Evolutionary conservation across 2,113 vertebrate genomes (phyloP).

Genomic region (Sceloporus tristichus): DNA sequence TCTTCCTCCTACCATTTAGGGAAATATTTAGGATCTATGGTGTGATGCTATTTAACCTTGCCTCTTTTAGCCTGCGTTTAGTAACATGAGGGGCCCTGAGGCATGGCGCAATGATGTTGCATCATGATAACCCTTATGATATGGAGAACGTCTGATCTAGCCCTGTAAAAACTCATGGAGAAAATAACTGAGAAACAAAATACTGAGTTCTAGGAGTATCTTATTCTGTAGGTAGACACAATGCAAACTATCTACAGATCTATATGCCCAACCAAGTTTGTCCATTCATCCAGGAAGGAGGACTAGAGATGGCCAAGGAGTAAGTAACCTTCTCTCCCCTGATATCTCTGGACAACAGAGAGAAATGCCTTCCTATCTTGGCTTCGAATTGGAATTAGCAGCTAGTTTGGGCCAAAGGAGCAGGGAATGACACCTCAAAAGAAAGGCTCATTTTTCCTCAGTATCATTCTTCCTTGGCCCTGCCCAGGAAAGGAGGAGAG

Average conservation of each 20-base stretch:
- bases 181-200: slow-evolving; percentile 50
- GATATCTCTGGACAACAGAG: background rate
- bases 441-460: slow-evolving; percentile 66
- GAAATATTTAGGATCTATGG: background rate
- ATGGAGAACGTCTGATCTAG: background rate
- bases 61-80: background rate
- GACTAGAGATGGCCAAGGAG: too few species aligned
- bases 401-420: slow-evolving; percentile 15
- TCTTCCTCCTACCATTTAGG: background rate
- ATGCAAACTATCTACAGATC: too few species aligned
- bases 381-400: background rate
- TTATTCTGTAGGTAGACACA: too few species aligned
- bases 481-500: slow-evolving; percentile 29
- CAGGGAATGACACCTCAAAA: slow-evolving; percentile 66
- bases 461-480: slow-evolving; percentile 30
- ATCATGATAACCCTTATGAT: background rate
- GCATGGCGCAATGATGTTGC: background rate
- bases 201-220: background rate
- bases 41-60: too few species aligned
- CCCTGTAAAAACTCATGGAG: background rate
- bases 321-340: background rate
- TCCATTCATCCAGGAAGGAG: background rate
- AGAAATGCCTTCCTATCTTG: background rate
- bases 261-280: background rate
- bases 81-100: background rate